These are phyloP conservation scores for Apaloderma vittatum DNA, from an alignment of 2,113 vertebrate species.

Conservation along the genomic window DNA sequence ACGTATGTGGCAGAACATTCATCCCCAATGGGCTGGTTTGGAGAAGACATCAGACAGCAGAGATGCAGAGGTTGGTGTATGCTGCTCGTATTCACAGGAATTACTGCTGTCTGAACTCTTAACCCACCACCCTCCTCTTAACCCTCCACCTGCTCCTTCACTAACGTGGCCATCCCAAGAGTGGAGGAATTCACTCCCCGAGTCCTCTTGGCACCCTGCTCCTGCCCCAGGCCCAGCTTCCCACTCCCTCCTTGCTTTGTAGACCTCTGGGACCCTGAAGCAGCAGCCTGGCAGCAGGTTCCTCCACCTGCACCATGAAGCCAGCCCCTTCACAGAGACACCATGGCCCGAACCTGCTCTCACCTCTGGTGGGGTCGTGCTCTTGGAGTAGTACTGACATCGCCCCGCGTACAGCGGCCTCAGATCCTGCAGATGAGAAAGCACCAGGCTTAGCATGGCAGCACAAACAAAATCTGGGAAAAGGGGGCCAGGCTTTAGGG, in stretches of 20 bases:
- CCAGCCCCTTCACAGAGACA: background rate
- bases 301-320: background rate
- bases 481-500: background rate
- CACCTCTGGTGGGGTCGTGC: conserved; percentile 79
- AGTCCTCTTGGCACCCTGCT: background rate
- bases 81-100: background rate
- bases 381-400: conserved; percentile 91
- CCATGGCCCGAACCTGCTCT: background rate
- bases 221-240: background rate
- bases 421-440: conserved; percentile 86
- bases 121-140: background rate
- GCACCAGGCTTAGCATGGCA: background rate
- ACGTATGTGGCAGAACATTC: background rate
- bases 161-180: background rate
- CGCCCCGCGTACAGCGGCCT: conserved; percentile 92
- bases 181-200: accelerated
- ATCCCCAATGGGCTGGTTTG: background rate
- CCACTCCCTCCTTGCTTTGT: background rate
- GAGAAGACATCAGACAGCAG: background rate
- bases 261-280: accelerated
- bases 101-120: background rate
- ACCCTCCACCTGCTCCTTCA: background rate
- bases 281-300: background rate
- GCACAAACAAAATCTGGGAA: background rate
- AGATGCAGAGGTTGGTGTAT: background rate